These are phyloP conservation scores for Torymus tubicola DNA, from an alignment of 2,888 invertebrate genomes.

Conservation along the genomic window DNA sequence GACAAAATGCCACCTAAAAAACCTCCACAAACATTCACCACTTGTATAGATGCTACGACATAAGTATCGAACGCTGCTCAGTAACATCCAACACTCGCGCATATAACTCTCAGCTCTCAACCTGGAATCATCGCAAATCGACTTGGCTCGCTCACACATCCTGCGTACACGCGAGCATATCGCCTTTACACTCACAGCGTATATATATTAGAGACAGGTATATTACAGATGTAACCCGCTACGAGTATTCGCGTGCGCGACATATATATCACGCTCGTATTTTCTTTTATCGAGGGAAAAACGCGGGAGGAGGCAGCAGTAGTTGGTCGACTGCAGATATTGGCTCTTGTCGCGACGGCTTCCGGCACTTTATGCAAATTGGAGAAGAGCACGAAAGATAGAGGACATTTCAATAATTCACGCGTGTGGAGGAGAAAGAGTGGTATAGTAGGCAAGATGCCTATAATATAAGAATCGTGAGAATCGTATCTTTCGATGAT, in stretches of 20 bases:
- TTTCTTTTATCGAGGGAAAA: constrained; percentile 19
- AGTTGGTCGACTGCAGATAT: too few relatives aligned
- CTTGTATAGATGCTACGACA: too few relatives aligned
- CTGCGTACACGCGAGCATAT: neutral
- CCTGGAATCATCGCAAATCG: neutral
- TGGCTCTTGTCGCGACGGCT: constrained; percentile 53
- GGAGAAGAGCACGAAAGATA: neutral
- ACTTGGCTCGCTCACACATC: neutral
- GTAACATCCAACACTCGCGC: neutral
- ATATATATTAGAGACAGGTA: neutral
- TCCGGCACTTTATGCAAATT: constrained; percentile 62
- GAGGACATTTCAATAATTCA: constrained; percentile 61
- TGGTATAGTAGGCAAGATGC: neutral
- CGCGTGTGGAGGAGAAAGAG: neutral
- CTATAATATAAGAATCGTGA: constrained; percentile 47
- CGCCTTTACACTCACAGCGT: too few relatives aligned
- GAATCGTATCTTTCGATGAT: constrained; percentile 26
- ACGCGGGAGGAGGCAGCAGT: too few relatives aligned
- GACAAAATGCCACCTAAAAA: too few relatives aligned
- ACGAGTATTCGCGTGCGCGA: neutral
- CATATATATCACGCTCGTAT: constrained; percentile 6
- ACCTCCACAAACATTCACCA: too few relatives aligned
- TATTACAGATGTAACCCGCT: constrained; percentile 15
- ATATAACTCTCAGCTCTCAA: neutral
- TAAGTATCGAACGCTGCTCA: too few relatives aligned